Conservation (phyloP, 2,888 invertebrate species). For the Archips xylosteana region DNA sequence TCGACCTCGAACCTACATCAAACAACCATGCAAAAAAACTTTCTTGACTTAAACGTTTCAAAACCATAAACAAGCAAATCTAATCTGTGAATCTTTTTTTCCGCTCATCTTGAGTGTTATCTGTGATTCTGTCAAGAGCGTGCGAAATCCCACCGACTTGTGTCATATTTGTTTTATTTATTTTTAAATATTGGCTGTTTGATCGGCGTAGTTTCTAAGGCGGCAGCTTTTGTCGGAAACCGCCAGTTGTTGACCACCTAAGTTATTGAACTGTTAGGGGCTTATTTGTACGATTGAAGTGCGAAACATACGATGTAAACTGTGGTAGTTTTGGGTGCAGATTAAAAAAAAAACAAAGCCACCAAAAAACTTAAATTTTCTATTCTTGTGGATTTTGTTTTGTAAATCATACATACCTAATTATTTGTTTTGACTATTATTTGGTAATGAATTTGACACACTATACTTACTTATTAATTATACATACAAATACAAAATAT, state of each 20-base stretch:
- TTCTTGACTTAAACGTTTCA: conserved; percentile 42
- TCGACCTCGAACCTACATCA: background rate
- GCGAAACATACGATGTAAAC: conserved; percentile 54
- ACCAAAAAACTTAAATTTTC: background rate
- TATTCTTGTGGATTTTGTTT: background rate
- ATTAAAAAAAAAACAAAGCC: background rate
- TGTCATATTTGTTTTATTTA: conserved; percentile 48
- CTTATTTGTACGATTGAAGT: conserved; percentile 64
- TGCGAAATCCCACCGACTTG: conserved; percentile 68
- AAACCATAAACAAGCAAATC: conserved; percentile 55
- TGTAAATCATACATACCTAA: background rate
- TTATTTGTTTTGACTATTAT: too few species aligned
- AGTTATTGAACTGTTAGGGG: conserved; percentile 55
- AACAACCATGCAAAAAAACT: conserved; percentile 3
- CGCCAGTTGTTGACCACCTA: conserved; percentile 59
- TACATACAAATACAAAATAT: too few species aligned
- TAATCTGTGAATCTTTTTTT: conserved; percentile 45
- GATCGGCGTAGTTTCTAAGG: conserved; percentile 46
- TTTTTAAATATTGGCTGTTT: conserved; percentile 53
- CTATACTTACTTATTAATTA: too few species aligned
- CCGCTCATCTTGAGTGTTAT: conserved; percentile 61
- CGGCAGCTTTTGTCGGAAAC: conserved; percentile 73
- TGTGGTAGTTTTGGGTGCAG: conserved; percentile 40
- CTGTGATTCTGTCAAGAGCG: conserved; percentile 70
- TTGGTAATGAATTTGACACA: too few species aligned